phyloP scores from a whole-genome alignment of 2,113 vertebrate species.

The Calcarius ornatus region DNA sequence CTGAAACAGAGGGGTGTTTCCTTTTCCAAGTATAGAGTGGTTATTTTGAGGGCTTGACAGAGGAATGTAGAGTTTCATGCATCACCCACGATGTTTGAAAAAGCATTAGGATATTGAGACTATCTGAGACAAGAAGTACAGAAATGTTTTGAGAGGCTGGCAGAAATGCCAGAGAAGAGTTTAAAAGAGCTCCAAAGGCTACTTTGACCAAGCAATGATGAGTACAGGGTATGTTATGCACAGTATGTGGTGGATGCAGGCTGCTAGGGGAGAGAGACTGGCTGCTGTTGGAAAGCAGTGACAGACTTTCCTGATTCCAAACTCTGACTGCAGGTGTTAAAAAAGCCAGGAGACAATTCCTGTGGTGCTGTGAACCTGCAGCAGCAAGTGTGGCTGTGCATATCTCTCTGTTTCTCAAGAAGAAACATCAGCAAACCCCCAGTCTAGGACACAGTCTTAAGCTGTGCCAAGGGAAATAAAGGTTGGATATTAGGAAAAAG shows the following conservation, averaged over 20 bases:
- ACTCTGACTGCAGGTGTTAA: not conserved
- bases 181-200: not conserved
- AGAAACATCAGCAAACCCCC: not conserved
- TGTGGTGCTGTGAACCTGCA: not conserved
- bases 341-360: not conserved
- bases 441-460: not conserved
- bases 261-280: not conserved
- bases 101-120: conserved; percentile 35
- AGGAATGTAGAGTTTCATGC: conserved; percentile 24
- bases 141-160: not conserved
- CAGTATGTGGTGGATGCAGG: not conserved
- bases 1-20: conserved; percentile 32
- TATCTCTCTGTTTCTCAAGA: not conserved
- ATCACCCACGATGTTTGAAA: conserved; percentile 28
- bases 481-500: not conserved
- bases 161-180: not conserved
- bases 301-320: not conserved
- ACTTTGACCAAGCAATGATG: not conserved
- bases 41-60: conserved; percentile 53
- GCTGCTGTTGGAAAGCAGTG: not conserved
- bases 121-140: conserved; percentile 18
- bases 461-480: not conserved
- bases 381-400: not conserved
- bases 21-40: conserved; percentile 17
- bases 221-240: not conserved